Conservation (phyloP, 2,888 invertebrate species). For the Drosophila hamatofila region DNA sequence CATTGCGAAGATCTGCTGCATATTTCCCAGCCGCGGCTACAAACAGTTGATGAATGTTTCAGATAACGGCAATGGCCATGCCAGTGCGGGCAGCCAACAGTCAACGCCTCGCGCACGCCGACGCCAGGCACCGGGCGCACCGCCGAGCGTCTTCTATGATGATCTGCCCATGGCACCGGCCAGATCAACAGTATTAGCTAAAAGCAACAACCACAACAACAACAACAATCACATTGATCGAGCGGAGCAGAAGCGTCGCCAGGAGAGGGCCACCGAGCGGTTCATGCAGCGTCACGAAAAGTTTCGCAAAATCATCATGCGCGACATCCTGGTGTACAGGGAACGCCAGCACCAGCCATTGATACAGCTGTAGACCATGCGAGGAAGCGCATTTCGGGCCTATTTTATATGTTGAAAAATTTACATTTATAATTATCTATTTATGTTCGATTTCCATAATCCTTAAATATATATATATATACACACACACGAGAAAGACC, state of each 20-base stretch:
- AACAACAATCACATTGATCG: slow-evolving; percentile 24
- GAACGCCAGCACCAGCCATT: slow-evolving; percentile 78
- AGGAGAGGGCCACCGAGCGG: slow-evolving; percentile 42
- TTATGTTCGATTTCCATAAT: slow-evolving; percentile 36
- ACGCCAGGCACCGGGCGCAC: slow-evolving; percentile 19
- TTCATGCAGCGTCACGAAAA: slow-evolving; percentile 79
- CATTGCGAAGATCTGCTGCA: slow-evolving; percentile 46
- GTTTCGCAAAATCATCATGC: slow-evolving; percentile 77
- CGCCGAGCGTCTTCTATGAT: slow-evolving; percentile 44
- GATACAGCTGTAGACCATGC: slow-evolving; percentile 77
- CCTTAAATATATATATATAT: slow-evolving; percentile 22
- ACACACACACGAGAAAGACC: slow-evolving; percentile 7
- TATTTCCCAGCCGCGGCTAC: slow-evolving; percentile 63
- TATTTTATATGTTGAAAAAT: slow-evolving; percentile 18
- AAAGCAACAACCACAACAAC: slow-evolving; percentile 30
- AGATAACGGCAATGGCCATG: slow-evolving; percentile 46
- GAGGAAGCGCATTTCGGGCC: slow-evolving; percentile 25
- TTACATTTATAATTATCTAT: slow-evolving; percentile 42
- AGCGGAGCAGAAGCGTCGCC: slow-evolving; percentile 44
- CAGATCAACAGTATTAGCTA: slow-evolving; percentile 51
- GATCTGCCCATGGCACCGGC: slow-evolving; percentile 26
- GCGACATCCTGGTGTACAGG: slow-evolving; percentile 77
- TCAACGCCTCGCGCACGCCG: slow-evolving; percentile 39
- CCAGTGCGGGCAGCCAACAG: slow-evolving; percentile 27
- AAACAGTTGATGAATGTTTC: slow-evolving; percentile 58